Base-by-base conservation (phyloP, 2,888 invertebrate species). In the Blomia tropicalis region DNA sequence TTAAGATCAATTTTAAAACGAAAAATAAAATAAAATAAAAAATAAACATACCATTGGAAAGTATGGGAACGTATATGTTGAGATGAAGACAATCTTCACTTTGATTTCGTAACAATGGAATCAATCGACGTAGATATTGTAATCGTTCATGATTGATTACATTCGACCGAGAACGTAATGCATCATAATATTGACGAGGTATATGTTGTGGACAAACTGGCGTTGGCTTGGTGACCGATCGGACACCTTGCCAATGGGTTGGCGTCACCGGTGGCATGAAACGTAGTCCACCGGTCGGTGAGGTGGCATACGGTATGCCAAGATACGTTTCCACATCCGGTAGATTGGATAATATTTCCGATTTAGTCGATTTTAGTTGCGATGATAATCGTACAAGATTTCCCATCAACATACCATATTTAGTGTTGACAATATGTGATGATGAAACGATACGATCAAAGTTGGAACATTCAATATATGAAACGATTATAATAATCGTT, bases 81-180 rank as follows among this genome's bases (percentile, higher is more conserved):
- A 96, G 81, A 74, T 90, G 91, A 65, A 96, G 80, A 73, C 96
- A 96, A 77, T 96, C 95, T 78, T 96, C 96, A 71, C 88, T 89
- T 78, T 95, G 92, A 73, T 91, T 87, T 73, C 82, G 83, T 70
- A 95, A 77, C 72, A 71, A 71, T 1, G 74, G 72, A 5, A 73
- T 68, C 31, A 77, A 68, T 47, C 73, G 70, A 63, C 72, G 70
- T n/a, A 76, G 68, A 63, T 74, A 72, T 32, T 74, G 72, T 59
- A 73, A 72, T 4, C 74, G 67, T 27, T 64, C 60, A 67, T 64
- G 51, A 70, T 65, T 64, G 70, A 68, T 67, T 70, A 23, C 70
- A 67, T 43, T 70, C 68, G 29, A 68, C n/a, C n/a, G 63, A n/a
- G 56, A 31, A n/a, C 56, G 31, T 11, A 56, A 67, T 29, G 66